Conservation (phyloP, 2,888 invertebrate genomes). For the Bedellia somnulentella region DNA sequence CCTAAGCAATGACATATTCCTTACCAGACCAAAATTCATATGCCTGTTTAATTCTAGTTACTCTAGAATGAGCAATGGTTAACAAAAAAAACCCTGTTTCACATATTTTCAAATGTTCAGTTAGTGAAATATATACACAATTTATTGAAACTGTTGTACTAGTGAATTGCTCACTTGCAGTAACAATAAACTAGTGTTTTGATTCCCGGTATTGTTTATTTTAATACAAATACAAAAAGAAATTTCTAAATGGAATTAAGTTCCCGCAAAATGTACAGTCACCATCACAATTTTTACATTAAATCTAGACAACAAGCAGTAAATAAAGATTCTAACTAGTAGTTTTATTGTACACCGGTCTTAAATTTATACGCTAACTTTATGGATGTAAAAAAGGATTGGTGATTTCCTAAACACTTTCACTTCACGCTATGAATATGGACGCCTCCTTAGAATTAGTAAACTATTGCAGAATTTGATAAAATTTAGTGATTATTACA, state of each 20-base stretch:
- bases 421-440: slow-evolving; percentile 52
- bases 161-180: no score
- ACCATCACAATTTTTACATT: slow-evolving; percentile 26
- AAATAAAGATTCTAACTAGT: slow-evolving; percentile 34
- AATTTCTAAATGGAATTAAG: slow-evolving; percentile 55
- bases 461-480: slow-evolving; percentile 44
- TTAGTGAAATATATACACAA: no score
- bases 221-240: no score
- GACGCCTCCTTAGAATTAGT: slow-evolving; percentile 57
- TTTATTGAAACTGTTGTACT: no score
- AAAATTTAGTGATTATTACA: slow-evolving; percentile 48
- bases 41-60: neutral
- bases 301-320: slow-evolving; percentile 30
- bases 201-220: no score
- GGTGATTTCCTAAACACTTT: slow-evolving; percentile 52
- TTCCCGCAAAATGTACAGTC: slow-evolving; percentile 37
- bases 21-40: neutral
- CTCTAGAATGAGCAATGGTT: slow-evolving; percentile 1
- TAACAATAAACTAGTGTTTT: no score
- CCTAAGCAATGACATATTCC: no score
- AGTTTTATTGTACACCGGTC: slow-evolving; percentile 31
- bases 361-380: slow-evolving; percentile 33
- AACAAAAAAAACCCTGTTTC: slow-evolving; percentile 37
- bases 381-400: slow-evolving; percentile 36
- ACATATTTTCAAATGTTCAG: slow-evolving; percentile 57